Percentiles rank a stretch among this genome's conserved stretches.
phyloP scores from a whole-genome alignment of 2,797 vertebrate species.

The Propithecus perrieri region DNA sequence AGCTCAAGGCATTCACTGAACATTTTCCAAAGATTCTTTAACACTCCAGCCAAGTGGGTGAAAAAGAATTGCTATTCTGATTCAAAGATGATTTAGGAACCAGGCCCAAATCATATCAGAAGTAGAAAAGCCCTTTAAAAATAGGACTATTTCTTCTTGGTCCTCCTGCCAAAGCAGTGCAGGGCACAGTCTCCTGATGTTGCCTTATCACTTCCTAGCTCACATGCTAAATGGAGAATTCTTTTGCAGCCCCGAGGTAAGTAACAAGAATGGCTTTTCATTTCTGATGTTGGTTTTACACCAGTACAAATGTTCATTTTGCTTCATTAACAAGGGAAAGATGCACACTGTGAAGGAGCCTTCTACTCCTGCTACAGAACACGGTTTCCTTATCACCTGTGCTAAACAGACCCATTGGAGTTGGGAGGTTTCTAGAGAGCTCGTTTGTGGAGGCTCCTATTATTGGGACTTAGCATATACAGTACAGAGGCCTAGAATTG shows the following conservation, averaged over 20 bases:
- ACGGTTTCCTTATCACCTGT: slow-evolving; percentile 32
- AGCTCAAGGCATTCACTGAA: slow-evolving; percentile 67
- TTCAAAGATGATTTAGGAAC: slow-evolving; percentile 70
- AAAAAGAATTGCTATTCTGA: slow-evolving; percentile 67
- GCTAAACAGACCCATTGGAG: background rate
- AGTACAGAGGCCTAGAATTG: slow-evolving; percentile 36
- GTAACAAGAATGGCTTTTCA: slow-evolving; percentile 60
- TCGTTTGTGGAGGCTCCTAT: background rate
- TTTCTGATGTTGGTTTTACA: slow-evolving; percentile 54
- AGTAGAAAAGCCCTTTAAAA: slow-evolving; percentile 69
- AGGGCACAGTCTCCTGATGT: background rate
- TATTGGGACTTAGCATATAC: background rate
- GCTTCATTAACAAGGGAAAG: slow-evolving; percentile 67
- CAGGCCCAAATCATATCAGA: slow-evolving; percentile 29
- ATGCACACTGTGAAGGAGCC: background rate
- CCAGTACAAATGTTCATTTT: slow-evolving; percentile 50
- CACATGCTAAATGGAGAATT: background rate
- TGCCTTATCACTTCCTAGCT: background rate
- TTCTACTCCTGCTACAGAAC: background rate
- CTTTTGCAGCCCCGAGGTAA: slow-evolving; percentile 45
- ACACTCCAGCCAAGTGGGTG: slow-evolving; percentile 65
- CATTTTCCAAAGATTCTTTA: slow-evolving; percentile 66
- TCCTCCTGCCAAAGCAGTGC: background rate
- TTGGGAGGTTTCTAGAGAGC: slow-evolving; percentile 20
- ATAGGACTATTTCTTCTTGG: slow-evolving; percentile 25